Base-by-base conservation (phyloP, 2,888 invertebrate species). In the Drosophila mimetica region DNA sequence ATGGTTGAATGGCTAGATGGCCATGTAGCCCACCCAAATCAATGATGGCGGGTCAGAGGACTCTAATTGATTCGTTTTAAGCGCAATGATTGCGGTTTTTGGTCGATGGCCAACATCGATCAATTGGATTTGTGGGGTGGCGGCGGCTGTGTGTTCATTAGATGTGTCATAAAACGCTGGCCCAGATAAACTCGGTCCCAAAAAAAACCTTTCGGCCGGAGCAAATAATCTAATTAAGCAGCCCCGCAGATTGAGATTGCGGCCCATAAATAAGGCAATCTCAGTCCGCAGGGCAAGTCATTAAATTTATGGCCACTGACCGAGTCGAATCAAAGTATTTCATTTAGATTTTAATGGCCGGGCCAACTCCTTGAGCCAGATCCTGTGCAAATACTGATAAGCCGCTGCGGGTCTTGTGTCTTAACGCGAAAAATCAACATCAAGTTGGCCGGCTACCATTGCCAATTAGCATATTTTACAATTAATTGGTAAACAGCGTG, bases 201-300 rank as follows among this genome's bases (percentile, higher is more conserved):
- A 25, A n/a, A 32, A 60, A 60, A 36, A 42, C 46, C 16, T 39
- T 42, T 58, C 8, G 63, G 30, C 30, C 30, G 37, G 9, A 9
- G 46, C 37, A 71, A 64, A 73, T 83, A 75, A 83, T 88, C 77
- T 80, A 88, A 83, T 88, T 88, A 83, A 74, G 75, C 52, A 42
- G 57, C 32, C 44, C 30, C n/a, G 7, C 25, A 59, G 44, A 44
- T 50, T 48, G 30, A 70, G 48, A 37, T 53, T 41, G 39, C 42
- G 28, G 20, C n/a, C 55, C 77, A 86, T 88, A 83, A 83, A 88
- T 83, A 69, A 83, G 69, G 73, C 81, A 86, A 83, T 86, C 86
- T 83, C 72, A 63, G 76, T 66, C 71, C 57, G 59, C 76, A 71
- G 66, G 77, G 75, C 67, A 71, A 71, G 71, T 71, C 88, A 80